These are phyloP conservation scores for Probaryconus sp. DNA, from an alignment of 1,140 invertebrate genomes.

Conservation along the genomic window DNA sequence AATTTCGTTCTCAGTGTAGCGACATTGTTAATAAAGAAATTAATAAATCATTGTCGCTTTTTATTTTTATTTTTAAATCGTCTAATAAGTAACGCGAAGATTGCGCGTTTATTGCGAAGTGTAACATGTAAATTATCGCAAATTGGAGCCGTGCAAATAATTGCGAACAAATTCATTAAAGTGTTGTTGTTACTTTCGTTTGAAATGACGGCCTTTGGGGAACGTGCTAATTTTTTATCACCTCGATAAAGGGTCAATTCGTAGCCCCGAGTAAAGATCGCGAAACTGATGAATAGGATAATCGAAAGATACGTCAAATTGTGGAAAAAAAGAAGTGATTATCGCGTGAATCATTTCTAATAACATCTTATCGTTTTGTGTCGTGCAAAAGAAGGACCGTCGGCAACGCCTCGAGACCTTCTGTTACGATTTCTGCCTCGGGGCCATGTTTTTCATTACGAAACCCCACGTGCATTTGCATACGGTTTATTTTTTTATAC, in stretches of 20 bases:
- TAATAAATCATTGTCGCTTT: too few species aligned
- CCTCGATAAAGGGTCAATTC: conserved; percentile 23
- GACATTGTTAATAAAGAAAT: too few species aligned
- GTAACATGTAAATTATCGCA: too few species aligned
- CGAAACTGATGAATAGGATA: conserved; percentile 44
- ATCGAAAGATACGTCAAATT: conserved; percentile 41
- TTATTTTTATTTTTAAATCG: too few species aligned
- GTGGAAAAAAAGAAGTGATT: conserved; percentile 45
- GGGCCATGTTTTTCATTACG: conserved; percentile 61
- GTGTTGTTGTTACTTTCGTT: too few species aligned
- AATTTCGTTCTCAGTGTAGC: too few species aligned
- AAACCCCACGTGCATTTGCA: conserved; percentile 60
- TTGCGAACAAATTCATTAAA: too few species aligned
- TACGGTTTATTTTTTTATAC: conserved; percentile 14
- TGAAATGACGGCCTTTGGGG: not conserved
- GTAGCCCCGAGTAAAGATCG: conserved; percentile 32
- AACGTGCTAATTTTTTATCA: conserved; percentile 23
- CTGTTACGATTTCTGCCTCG: conserved; percentile 50
- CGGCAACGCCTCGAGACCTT: conserved; percentile 21
- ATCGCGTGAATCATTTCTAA: conserved; percentile 60
- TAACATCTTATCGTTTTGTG: conserved; percentile 63
- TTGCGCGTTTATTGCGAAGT: too few species aligned
- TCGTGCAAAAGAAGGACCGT: conserved; percentile 29
- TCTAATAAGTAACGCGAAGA: too few species aligned
- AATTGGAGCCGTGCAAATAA: too few species aligned